Base-by-base conservation (phyloP, 2,888 invertebrate genomes). In the Margaritifera margaritifera region DNA sequence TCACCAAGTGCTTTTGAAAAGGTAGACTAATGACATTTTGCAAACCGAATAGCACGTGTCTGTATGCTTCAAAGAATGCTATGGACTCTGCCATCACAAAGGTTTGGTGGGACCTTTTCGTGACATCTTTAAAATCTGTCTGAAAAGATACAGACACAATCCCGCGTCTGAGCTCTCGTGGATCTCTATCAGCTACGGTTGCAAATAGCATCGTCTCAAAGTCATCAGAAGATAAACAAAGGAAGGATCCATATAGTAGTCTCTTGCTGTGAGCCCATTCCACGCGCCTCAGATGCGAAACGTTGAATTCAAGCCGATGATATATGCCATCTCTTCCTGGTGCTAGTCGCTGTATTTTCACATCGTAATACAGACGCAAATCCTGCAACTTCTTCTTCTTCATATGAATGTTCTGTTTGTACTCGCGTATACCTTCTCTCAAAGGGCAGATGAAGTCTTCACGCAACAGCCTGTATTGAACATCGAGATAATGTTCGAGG, bases 381-480 rank as follows among this genome's bases (percentile, higher is more conserved):
- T 68, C 68, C 55, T 71, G 64, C 22, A 64, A 52, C 27, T 55
- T 15, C 11, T 42, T 42, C 20, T 42, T 42, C 42, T 42, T 42
- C 22, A 51, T 42, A 19, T 18, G 18, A 18, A 20, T 8, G 2
- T 42, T 22, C 31, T 51, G 19, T 6, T 59, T 56, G 55, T 64
- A 72, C 15, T 72, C 69, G 19, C 8, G 19, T 5, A 75, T 62
- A 74, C 94, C 94, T 82, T 93, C 92, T 53, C 94, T 90, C 42
- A 96, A 87, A 0, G 95, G 95, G 27, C 92, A 91, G 50, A 95
- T 92, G 84, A 94, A 95, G 89, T 96, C 96, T 90, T 96, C 95
- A 50, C 95, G 90, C 59, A 96, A 85, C 51, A 96, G 90, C 50
- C 94, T 92, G 84, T 95, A 95, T 80, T 96, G 96, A 11, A 84